Evolutionary conservation across 2,888 invertebrate species (phyloP).

Genomic region (Leuctra nigra): DNA sequence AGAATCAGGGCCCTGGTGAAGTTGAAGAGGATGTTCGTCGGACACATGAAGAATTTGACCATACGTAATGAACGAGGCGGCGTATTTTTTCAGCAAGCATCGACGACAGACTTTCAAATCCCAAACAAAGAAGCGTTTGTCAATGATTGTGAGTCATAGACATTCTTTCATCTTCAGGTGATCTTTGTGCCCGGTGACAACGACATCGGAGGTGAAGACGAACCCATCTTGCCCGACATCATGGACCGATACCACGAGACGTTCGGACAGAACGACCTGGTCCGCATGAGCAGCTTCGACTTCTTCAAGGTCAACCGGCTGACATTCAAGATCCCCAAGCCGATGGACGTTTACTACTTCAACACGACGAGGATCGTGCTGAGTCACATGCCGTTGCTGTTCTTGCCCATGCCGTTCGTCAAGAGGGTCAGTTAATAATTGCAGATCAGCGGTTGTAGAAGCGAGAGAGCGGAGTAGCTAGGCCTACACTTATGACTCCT

Average conservation of each 20-base stretch:
- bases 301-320: constrained; percentile 67
- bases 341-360: constrained; percentile 33
- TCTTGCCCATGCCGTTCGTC: constrained; percentile 46
- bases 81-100: constrained; percentile 1
- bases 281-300: constrained; percentile 53
- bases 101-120: too few species aligned
- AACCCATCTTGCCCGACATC: constrained; percentile 61
- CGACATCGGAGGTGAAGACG: constrained; percentile 91
- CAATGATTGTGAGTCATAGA: constrained; percentile 34
- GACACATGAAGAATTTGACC: too few species aligned
- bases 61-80: too few species aligned
- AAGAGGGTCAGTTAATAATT: constrained; percentile 47
- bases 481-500: too few species aligned
- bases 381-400: constrained; percentile 65
- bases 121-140: too few species aligned
- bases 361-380: constrained; percentile 56
- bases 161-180: constrained; percentile 49
- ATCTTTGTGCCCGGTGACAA: constrained; percentile 94
- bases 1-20: too few species aligned
- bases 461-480: too few species aligned
- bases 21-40: too few species aligned
- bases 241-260: constrained; percentile 63
- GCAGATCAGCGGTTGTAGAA: too few species aligned
- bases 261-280: constrained; percentile 62
- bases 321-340: constrained; percentile 54